A percentile compares a stretch with the other conserved stretches of the same genome.
These are phyloP conservation scores for Drosophila lacertosa DNA, from an alignment of 1,140 invertebrate species.

Conservation along the genomic window DNA sequence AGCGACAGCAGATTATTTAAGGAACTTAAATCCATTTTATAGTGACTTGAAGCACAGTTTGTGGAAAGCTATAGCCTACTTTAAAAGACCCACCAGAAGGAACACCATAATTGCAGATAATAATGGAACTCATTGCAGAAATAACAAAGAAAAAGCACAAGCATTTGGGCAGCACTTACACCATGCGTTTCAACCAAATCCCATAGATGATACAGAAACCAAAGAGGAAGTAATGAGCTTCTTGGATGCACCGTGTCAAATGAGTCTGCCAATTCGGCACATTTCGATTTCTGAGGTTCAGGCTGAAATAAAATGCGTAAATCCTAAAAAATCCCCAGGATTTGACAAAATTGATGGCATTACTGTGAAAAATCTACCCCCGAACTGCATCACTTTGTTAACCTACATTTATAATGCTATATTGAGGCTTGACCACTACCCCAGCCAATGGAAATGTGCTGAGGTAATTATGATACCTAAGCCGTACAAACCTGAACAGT, in stretches of 20 bases:
- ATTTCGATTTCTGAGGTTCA: no score
- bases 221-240: no score
- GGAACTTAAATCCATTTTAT: slow-evolving; percentile 19
- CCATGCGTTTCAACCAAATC: slow-evolving; percentile 31
- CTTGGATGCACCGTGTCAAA: no score
- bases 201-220: slow-evolving; percentile 2
- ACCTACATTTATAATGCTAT: no score
- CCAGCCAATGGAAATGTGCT: slow-evolving; percentile 36
- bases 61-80: no score
- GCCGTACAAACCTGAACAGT: slow-evolving; percentile 19
- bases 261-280: no score
- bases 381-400: slow-evolving; percentile 42
- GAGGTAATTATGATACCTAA: slow-evolving; percentile 34
- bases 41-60: slow-evolving; percentile 13
- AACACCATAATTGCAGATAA: slow-evolving; percentile 11
- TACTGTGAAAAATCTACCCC: slow-evolving; percentile 26
- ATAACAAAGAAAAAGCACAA: slow-evolving; percentile 7
- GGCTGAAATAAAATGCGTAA: slow-evolving; percentile 40
- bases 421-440: slow-evolving; percentile 36
- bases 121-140: slow-evolving; percentile 11
- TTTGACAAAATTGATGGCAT: slow-evolving; percentile 31
- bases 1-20: slow-evolving; percentile 5
- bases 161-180: no score
- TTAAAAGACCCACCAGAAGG: slow-evolving; percentile 23
- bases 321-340: slow-evolving; percentile 44